Evolutionary conservation across 1,140 invertebrate genomes (phyloP).

Genomic region (Orussus abietinus): DNA sequence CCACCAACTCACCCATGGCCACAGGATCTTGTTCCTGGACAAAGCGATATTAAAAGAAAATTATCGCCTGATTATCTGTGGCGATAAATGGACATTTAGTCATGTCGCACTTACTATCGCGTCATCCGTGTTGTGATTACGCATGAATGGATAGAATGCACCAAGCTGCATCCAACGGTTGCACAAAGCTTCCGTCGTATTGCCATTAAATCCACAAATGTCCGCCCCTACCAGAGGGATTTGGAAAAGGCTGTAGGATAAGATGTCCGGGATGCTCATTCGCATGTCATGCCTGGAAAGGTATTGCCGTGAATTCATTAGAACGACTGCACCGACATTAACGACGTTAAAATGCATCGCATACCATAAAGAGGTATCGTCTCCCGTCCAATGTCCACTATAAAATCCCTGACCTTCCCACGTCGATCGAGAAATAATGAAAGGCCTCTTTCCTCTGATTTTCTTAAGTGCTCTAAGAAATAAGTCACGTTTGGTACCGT

Average conservation of each 20-base stretch:
- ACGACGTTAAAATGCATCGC: slow-evolving; percentile 49
- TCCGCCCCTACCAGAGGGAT: slow-evolving; percentile 84
- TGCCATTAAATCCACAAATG: slow-evolving; percentile 83
- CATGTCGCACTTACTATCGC: slow-evolving; percentile 57
- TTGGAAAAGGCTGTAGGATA: slow-evolving; percentile 81
- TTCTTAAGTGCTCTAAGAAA: slow-evolving; percentile 62
- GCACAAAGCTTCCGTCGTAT: slow-evolving; percentile 71
- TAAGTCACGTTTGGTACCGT: too few species aligned
- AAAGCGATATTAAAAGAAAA: slow-evolving; percentile 16
- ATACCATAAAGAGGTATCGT: slow-evolving; percentile 70
- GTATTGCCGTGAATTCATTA: background rate
- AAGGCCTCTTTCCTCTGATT: slow-evolving; percentile 67
- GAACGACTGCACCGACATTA: slow-evolving; percentile 11
- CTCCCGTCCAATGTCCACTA: slow-evolving; percentile 90
- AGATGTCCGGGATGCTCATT: slow-evolving; percentile 59
- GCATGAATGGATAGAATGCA: slow-evolving; percentile 82
- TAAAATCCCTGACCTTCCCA: slow-evolving; percentile 77
- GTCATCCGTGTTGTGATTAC: slow-evolving; percentile 79
- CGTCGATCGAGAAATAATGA: slow-evolving; percentile 80
- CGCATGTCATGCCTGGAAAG: slow-evolving; percentile 40
- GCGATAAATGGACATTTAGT: slow-evolving; percentile 5
- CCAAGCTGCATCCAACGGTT: slow-evolving; percentile 80
- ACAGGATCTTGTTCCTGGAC: slow-evolving; percentile 75
- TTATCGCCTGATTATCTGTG: slow-evolving; percentile 6
- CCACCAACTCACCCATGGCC: slow-evolving; percentile 63